Evolutionary conservation across 2,797 vertebrate species (phyloP), one percentile per base, ranked within the genome.

Genomic region (Eleutherodactylus coqui): DNA sequence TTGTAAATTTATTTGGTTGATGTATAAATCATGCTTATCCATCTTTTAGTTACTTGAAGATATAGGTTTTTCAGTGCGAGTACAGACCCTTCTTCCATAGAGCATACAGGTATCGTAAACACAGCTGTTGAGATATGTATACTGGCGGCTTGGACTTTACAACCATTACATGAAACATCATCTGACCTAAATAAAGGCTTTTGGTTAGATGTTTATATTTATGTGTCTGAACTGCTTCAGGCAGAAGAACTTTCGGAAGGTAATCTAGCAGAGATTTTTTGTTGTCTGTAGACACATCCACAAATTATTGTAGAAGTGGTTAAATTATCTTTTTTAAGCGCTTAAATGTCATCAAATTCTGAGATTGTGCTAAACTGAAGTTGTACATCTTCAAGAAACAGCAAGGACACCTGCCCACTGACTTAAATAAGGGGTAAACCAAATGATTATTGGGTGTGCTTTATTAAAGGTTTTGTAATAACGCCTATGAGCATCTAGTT

Each of bases 111-210:
- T 82, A 67, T 60, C 21, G 75, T 77, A 84, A 77, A 84, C 83
- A 84, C 83, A 84, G 60, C 83, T 84, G 83, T 58, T 76, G 82
- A 49, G 19, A 76, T 41, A 82, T 41, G 75, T 55, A 84, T 53
- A 49, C 55, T 84, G 60, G 24, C 55, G 69, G 73, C 32, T 64
- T 27, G 19, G 83, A 75, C 73, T 84, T 84, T 19, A 69, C 53
- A 62, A 84, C 69, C 41, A 75, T 60, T 67, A 51, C 70, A 84
- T 84, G 72, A 84, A 84, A 76, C 72, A 53, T 47, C 83, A 84
- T 34, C 75, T 84, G 75, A 62, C 62, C 60, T 78, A 29, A 77
- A 84, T 77, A 32, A 60, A 51, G 58, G 41, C 60, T 34, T 84
- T 67, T 53, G 58, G 77, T 69, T 49, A 77, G 34, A 38, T 84